Evolutionary conservation across 2,113 vertebrate species (phyloP).

Genomic region (Hemibagrus wyckioides): DNA sequence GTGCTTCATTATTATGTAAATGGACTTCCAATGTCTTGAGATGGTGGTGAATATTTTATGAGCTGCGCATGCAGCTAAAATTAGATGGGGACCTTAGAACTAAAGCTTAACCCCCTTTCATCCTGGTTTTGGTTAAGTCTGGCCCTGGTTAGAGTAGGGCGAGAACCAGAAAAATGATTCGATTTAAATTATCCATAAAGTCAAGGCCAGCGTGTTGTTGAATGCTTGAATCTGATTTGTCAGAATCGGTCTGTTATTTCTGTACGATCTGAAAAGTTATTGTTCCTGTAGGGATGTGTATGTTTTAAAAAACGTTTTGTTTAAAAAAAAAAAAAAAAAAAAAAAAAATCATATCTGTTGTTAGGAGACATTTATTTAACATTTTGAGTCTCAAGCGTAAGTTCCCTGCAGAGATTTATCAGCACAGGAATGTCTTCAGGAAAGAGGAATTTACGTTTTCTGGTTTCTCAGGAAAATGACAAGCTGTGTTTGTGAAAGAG

Average conservation of each 20-base stretch:
- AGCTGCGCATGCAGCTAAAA: constrained; percentile 59
- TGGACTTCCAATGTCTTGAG: constrained; percentile 43
- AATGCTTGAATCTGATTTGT: background rate
- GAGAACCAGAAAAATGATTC: background rate
- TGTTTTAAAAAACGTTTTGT: background rate
- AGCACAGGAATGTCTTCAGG: background rate
- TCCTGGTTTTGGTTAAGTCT: constrained; percentile 4
- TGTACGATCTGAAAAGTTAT: background rate
- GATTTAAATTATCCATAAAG: background rate
- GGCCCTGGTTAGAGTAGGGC: background rate
- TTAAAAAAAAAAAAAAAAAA: background rate
- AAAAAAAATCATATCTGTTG: background rate
- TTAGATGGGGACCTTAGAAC: constrained; percentile 54
- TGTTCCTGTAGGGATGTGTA: background rate
- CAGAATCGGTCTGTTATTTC: background rate
- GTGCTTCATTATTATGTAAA: constrained; percentile 56
- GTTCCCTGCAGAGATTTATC: background rate
- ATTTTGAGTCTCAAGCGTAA: background rate
- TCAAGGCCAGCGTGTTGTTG: background rate
- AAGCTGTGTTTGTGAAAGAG: background rate
- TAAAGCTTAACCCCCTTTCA: background rate
- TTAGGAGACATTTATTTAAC: background rate
- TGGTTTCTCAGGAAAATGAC: background rate
- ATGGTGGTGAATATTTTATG: constrained; percentile 69
- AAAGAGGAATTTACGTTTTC: background rate